A percentile compares a stretch with the other conserved stretches of the same genome.
phyloP scores from a whole-genome alignment of 2,113 vertebrate genomes.

The Chrysochloris asiatica region DNA sequence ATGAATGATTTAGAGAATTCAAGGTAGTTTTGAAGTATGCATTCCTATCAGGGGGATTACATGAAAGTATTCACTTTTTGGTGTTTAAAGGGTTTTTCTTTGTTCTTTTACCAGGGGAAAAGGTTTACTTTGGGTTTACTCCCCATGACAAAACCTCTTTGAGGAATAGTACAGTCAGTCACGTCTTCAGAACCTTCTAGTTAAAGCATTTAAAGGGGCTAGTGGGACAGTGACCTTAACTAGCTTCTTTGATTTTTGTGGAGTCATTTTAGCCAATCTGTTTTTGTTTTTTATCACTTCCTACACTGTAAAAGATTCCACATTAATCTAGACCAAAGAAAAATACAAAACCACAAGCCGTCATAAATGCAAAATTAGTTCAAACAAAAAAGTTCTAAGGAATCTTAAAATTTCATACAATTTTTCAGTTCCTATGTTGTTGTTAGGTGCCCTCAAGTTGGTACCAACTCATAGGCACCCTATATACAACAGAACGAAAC shows the following conservation, averaged over 20 bases:
- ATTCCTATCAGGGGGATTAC: slow-evolving; percentile 54
- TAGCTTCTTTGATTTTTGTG: slow-evolving; percentile 26
- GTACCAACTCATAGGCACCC: too few relatives aligned
- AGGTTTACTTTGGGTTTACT: slow-evolving; percentile 37
- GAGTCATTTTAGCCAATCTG: background rate
- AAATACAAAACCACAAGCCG: background rate
- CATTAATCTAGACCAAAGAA: background rate
- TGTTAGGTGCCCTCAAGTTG: too few relatives aligned
- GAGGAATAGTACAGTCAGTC: slow-evolving; percentile 51
- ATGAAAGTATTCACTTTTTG: slow-evolving; percentile 56
- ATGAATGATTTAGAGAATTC: slow-evolving; percentile 52
- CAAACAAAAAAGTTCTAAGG: background rate
- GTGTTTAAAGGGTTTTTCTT: slow-evolving; percentile 54
- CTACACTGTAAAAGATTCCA: background rate
- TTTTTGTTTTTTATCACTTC: background rate
- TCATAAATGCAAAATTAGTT: background rate
- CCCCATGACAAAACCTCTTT: slow-evolving; percentile 43
- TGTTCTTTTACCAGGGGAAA: slow-evolving; percentile 52
- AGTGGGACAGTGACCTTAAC: background rate
- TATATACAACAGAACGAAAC: too few relatives aligned
- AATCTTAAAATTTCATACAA: slow-evolving; percentile 30
- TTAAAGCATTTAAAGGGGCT: slow-evolving; percentile 8
- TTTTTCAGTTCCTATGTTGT: too few relatives aligned
- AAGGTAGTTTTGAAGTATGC: slow-evolving; percentile 37
- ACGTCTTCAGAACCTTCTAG: slow-evolving; percentile 16